phyloP scores from a whole-genome alignment of 2,113 vertebrate species.

The Siniperca knerii region DNA sequence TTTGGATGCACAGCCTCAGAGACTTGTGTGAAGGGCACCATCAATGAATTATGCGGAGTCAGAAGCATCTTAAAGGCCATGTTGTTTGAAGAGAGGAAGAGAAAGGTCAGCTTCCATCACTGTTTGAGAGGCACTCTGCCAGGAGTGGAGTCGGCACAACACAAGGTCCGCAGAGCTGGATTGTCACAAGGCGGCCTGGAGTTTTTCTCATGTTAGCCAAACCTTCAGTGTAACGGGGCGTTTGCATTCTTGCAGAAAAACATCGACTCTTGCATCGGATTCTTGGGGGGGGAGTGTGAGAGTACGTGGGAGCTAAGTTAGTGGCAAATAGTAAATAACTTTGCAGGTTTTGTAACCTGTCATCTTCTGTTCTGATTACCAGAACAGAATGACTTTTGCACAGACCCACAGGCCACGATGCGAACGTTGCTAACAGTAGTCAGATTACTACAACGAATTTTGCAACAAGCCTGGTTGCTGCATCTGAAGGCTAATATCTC shows the following conservation, averaged over 20 bases:
- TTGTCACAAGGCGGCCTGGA: slow-evolving; percentile 12
- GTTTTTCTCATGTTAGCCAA: slow-evolving; percentile 26
- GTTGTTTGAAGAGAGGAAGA: slow-evolving; percentile 55
- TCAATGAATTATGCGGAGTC: slow-evolving; percentile 70
- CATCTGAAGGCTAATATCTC: too few relatives aligned
- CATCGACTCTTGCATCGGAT: too few relatives aligned
- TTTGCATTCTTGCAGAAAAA: background rate
- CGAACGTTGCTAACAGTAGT: too few relatives aligned
- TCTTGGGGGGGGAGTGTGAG: background rate
- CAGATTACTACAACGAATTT: too few relatives aligned
- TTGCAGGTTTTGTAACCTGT: background rate
- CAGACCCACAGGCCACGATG: background rate
- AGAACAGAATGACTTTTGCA: too few relatives aligned
- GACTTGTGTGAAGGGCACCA: slow-evolving; percentile 61
- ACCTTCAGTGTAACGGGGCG: background rate
- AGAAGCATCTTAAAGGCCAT: slow-evolving; percentile 72
- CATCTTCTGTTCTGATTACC: background rate
- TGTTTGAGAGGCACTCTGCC: slow-evolving; percentile 53
- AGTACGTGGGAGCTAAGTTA: background rate
- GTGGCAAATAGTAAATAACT: background rate
- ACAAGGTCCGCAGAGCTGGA: background rate
- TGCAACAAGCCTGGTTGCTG: too few relatives aligned
- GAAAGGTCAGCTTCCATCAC: slow-evolving; percentile 72
- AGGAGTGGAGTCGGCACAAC: slow-evolving; percentile 36
- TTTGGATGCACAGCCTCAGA: slow-evolving; percentile 52